Base-by-base conservation (phyloP, 2,888 invertebrate genomes). In the Tryphoninae sp. region DNA sequence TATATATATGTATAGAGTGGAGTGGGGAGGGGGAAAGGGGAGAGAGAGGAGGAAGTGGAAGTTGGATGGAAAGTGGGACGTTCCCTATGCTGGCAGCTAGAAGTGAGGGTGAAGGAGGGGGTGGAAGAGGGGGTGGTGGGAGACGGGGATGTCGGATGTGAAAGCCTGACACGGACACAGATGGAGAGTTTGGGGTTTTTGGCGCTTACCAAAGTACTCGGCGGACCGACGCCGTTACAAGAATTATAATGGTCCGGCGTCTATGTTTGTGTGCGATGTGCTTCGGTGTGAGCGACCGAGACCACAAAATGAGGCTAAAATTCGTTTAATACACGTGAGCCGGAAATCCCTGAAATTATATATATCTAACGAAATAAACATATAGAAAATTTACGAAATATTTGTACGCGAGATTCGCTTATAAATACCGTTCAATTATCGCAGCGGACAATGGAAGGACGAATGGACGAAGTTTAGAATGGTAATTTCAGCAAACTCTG, bases 231-330 rank as follows among this genome's bases (percentile, higher is more conserved):
- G 64, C 49, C 69, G 26, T 69, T 71, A 71, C 62, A 65, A 49
- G 64, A 75, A 80, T 80, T 80, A 75, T 80, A 80, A 80, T 80
- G 33, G 55, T 62, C 23, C 11, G n/a, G 19, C n/a, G 19, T 23
- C 11, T 26, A 26, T 59, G 59, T 26, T 11, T 59, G 59, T 13
- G 23, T 13, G 26, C n/a, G 59, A 26, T 19, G 33, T 59, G 59
- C 13, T 11, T 59, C 11, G 6, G 23, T 26, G 59, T 26, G 59
- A 26, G 26, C n/a, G 13, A 13, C 9, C 59, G 26, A 59, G 55
- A 8, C 55, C n/a, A 9, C 19, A 55, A 6, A 55, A 55, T 6
- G 55, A 55, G 40, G 61, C 51, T 33, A 13, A 69, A 74, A 79
- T 79, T 69, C 72, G 55, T 69, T 74, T 64, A 64, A 74, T 69